Percentiles rank a stretch among this genome's conserved stretches.
These are phyloP conservation scores for Brachylomia viminalis DNA, from an alignment of 2,888 invertebrate genomes.

Conservation along the genomic window DNA sequence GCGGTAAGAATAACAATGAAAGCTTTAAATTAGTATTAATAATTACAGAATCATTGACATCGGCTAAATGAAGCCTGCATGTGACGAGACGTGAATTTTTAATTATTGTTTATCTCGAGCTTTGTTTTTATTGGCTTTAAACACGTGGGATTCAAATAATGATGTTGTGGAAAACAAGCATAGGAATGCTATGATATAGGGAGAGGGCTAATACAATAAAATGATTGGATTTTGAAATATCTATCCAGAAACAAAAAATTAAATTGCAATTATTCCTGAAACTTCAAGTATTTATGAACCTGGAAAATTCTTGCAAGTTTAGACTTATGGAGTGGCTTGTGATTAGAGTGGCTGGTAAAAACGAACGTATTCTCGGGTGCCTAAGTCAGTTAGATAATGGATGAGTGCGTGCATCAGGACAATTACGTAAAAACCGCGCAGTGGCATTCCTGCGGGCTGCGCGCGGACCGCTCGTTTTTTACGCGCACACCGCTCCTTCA, in stretches of 20 bases:
- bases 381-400: slow-evolving; percentile 85
- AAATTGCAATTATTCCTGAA: slow-evolving; percentile 36
- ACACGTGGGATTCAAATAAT: slow-evolving; percentile 55
- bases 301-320: slow-evolving; percentile 30
- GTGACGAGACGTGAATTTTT: slow-evolving; percentile 83
- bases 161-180: slow-evolving; percentile 20
- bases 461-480: slow-evolving; percentile 82
- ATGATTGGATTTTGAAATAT: slow-evolving; percentile 3
- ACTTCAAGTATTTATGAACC: slow-evolving; percentile 41
- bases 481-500: slow-evolving; percentile 81
- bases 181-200: not conserved
- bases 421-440: slow-evolving; percentile 89
- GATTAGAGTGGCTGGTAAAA: slow-evolving; percentile 64
- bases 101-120: slow-evolving; percentile 72
- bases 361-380: slow-evolving; percentile 62
- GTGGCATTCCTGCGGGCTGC: slow-evolving; percentile 85
- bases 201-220: not conserved
- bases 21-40: slow-evolving; percentile 86
- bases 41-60: slow-evolving; percentile 88
- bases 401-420: slow-evolving; percentile 88
- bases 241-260: not conserved
- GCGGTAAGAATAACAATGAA: slow-evolving; percentile 87
- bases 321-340: slow-evolving; percentile 64
- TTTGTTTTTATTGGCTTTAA: slow-evolving; percentile 58
- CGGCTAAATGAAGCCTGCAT: slow-evolving; percentile 78